These are phyloP conservation scores for Strix occidentalis DNA, from an alignment of 2,797 vertebrate genomes.

Conservation along the genomic window DNA sequence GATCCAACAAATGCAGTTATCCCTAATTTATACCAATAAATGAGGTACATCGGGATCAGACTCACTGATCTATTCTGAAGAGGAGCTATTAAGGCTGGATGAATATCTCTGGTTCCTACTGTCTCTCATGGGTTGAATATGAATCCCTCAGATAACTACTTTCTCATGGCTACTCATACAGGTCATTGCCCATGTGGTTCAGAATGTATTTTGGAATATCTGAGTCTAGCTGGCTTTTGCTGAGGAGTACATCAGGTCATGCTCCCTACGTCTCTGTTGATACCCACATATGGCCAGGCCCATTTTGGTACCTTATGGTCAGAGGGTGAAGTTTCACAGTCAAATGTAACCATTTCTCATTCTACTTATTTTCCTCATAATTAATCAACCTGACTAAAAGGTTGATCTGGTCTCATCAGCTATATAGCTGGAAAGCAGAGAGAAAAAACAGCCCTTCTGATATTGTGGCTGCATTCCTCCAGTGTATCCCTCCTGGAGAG, in stretches of 20 bases:
- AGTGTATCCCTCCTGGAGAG: background rate
- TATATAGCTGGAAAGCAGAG: constrained; percentile 10
- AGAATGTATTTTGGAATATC: background rate
- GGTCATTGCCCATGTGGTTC: background rate
- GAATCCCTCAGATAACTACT: background rate
- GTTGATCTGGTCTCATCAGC: constrained; percentile 6
- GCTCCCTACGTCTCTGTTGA: background rate
- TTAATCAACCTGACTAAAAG: background rate
- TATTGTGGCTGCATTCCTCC: constrained; percentile 14
- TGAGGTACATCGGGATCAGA: background rate
- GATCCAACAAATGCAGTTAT: background rate
- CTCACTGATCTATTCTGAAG: background rate
- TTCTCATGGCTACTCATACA: background rate
- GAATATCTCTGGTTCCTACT: background rate
- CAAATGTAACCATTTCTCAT: background rate
- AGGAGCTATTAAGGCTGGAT: background rate
- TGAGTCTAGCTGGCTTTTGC: background rate
- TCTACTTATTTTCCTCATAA: constrained; percentile 3
- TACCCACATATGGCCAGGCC: background rate
- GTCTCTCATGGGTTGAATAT: background rate
- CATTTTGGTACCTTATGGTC: background rate
- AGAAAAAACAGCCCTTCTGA: constrained; percentile 8
- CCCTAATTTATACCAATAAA: background rate
- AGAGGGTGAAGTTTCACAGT: background rate
- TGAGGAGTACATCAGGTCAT: background rate